A percentile compares a stretch with the other conserved stretches of the same genome.
phyloP scores from a whole-genome alignment of 1,140 invertebrate genomes.

The Drosophila funebris region DNA sequence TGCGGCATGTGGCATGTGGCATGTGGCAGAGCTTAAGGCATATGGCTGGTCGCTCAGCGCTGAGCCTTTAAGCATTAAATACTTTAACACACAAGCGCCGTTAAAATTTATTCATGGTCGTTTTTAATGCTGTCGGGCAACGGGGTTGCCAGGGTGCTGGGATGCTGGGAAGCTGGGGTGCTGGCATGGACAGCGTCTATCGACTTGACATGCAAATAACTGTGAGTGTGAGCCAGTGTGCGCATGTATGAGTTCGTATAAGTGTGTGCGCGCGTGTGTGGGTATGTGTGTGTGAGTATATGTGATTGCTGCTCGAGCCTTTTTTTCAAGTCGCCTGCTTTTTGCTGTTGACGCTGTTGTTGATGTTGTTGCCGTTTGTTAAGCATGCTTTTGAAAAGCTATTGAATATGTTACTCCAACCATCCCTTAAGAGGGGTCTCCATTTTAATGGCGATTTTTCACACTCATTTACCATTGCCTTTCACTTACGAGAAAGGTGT shows the following conservation, averaged over 20 bases:
- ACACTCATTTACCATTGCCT: constrained; percentile 61
- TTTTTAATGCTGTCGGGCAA: constrained; percentile 67
- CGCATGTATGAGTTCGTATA: constrained; percentile 4
- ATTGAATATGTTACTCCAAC: constrained; percentile 72
- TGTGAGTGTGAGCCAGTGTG: constrained; percentile 44
- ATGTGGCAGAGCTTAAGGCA: constrained; percentile 77
- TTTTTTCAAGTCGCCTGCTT: constrained; percentile 42
- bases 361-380: constrained; percentile 56
- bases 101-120: constrained; percentile 80
- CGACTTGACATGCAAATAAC: constrained; percentile 78
- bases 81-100: constrained; percentile 80
- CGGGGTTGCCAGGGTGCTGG: constrained; percentile 11
- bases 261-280: constrained; percentile 25
- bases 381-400: constrained; percentile 78
- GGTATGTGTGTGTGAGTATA: constrained; percentile 25
- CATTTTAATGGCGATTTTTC: constrained; percentile 71
- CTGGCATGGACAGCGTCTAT: constrained; percentile 12
- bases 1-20: constrained; percentile 29
- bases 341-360: constrained; percentile 54
- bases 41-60: constrained; percentile 67
- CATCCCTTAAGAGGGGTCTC: constrained; percentile 10
- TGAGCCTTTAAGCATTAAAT: constrained; percentile 81
- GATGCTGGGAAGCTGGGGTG: background rate
- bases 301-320: constrained; percentile 47
- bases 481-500: constrained; percentile 19